Percentiles rank a stretch among this genome's conserved stretches.
phyloP scores from a whole-genome alignment of 2,113 vertebrate species.

The Ondatra zibethicus region DNA sequence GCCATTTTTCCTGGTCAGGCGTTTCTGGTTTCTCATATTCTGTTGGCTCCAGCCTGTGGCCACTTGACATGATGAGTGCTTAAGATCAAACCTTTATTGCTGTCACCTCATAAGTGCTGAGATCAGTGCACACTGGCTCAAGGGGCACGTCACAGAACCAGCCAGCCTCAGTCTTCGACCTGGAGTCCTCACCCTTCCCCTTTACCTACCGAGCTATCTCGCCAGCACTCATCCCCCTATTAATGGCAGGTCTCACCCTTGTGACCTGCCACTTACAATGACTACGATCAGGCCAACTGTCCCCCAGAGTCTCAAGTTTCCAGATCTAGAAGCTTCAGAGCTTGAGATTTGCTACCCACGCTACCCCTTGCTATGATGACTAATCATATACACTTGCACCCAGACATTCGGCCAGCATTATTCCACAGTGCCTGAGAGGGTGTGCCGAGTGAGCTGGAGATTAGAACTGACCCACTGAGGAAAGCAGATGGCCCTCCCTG shows the following conservation, averaged over 20 bases:
- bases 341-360: background rate
- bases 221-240: background rate
- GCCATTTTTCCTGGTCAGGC: background rate
- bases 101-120: background rate
- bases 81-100: background rate
- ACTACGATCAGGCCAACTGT: too few species aligned
- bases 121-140: background rate
- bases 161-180: background rate
- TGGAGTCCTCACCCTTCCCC: background rate
- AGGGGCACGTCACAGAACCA: background rate
- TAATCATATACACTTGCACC: background rate
- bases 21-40: background rate
- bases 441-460: background rate
- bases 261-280: background rate
- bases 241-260: background rate
- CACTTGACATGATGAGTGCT: too few species aligned
- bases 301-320: background rate
- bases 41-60: background rate
- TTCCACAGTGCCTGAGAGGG: background rate
- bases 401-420: background rate
- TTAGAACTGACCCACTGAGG: background rate
- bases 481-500: background rate
- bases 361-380: background rate
- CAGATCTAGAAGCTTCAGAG: background rate
- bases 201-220: background rate